Conservation (phyloP, 2,113 vertebrate genomes). For the Rhinolophus ferrumequinum region DNA sequence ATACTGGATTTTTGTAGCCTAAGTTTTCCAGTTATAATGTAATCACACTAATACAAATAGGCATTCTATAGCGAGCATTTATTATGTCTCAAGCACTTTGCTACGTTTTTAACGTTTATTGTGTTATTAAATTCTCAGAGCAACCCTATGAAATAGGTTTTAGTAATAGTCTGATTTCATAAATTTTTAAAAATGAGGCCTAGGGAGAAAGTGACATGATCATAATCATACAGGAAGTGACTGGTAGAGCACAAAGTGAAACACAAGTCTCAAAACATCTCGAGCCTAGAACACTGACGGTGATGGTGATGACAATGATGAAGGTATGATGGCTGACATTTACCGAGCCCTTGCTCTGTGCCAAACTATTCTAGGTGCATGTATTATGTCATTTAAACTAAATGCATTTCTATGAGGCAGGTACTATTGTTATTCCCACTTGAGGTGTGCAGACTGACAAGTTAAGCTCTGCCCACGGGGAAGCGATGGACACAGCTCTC, state of each 20-base stretch:
- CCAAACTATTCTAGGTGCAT: background rate
- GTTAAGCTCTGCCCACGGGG: background rate
- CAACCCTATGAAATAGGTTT: background rate
- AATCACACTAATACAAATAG: background rate
- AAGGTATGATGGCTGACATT: background rate
- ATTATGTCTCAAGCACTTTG: background rate
- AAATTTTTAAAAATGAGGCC: background rate
- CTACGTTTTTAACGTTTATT: background rate
- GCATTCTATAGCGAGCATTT: background rate
- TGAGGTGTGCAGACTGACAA: background rate
- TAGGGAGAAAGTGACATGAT: background rate
- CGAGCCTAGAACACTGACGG: background rate
- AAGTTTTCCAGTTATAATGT: background rate
- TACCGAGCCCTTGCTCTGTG: background rate
- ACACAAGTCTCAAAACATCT: background rate
- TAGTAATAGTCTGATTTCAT: slow-evolving; percentile 7
- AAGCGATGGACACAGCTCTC: no score
- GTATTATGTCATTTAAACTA: background rate
- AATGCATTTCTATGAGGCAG: background rate
- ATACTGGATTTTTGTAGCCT: background rate
- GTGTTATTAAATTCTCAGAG: background rate
- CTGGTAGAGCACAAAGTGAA: slow-evolving; percentile 9
- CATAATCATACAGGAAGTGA: background rate
- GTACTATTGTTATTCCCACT: background rate
- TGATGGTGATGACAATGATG: background rate